Conservation (phyloP, 2,888 invertebrate species). For the Catocala sponsa region DNA sequence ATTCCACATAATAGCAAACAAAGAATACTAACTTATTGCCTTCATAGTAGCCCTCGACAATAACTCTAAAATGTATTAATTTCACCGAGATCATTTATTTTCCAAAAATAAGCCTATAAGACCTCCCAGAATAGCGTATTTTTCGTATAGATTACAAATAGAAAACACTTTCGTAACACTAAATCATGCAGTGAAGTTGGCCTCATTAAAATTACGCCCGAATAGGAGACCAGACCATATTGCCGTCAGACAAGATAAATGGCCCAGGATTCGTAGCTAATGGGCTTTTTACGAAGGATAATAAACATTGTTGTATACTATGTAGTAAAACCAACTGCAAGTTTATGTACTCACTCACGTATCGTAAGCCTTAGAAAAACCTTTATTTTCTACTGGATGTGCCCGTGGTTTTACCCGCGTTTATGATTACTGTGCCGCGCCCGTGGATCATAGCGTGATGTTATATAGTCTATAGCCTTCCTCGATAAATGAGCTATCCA, state of each 20-base stretch:
- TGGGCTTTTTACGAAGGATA: conserved; percentile 9
- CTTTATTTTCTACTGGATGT: neutral
- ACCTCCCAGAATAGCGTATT: no score
- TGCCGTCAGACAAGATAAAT: conserved; percentile 17
- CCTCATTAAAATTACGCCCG: conserved; percentile 12
- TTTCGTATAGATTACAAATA: neutral
- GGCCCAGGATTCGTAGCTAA: conserved; percentile 1
- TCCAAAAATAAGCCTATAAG: no score
- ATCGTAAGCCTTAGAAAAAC: neutral
- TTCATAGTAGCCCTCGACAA: no score
- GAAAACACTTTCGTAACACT: conserved; percentile 1
- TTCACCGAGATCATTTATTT: no score
- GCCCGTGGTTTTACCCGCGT: no score
- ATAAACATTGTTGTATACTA: conserved; percentile 13
- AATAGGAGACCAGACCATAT: conserved; percentile 8
- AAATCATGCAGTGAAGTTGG: conserved; percentile 11
- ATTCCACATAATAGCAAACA: no score
- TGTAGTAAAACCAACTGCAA: conserved; percentile 7
- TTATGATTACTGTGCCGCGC: no score
- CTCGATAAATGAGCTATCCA: no score
- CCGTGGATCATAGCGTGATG: no score
- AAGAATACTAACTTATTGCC: no score
- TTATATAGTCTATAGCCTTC: no score
- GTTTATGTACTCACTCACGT: neutral
- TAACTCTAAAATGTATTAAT: no score